Percentiles rank a stretch among this genome's conserved stretches.
Conservation (phyloP, 92 coral and sea anemone genomes). For the Desmophyllum pertusum region DNA sequence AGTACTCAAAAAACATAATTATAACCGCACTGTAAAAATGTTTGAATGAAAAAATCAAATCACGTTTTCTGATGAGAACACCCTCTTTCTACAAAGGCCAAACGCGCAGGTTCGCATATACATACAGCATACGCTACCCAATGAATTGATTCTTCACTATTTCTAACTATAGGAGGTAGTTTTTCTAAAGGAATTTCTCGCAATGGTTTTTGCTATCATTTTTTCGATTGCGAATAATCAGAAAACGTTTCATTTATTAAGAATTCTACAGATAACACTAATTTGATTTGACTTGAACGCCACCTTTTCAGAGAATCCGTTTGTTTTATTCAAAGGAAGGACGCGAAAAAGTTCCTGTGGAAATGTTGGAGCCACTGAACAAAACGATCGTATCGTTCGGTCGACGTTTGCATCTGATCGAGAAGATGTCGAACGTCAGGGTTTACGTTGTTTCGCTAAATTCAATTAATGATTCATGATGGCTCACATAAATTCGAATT, state of each 20-base stretch:
- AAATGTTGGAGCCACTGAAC: not conserved
- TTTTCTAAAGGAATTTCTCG: constrained; percentile 39
- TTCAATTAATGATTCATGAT: constrained; percentile 57
- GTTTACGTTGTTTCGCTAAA: constrained; percentile 42
- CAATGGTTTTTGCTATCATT: constrained; percentile 20
- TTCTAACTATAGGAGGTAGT: not conserved
- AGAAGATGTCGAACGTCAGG: constrained; percentile 35
- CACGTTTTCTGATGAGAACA: not conserved
- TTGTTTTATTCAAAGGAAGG: constrained; percentile 14
- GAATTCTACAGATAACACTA: constrained; percentile 42
- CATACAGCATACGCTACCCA: not conserved
- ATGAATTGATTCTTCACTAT: constrained; percentile 1
- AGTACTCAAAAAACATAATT: not conserved
- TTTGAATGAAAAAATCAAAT: constrained; percentile 5
- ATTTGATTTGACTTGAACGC: constrained; percentile 40
- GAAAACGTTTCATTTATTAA: constrained; percentile 46
- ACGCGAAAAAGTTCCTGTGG: not conserved
- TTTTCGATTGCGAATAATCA: constrained; percentile 30
- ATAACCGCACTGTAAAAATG: not conserved
- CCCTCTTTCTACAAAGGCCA: not conserved
- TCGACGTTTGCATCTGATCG: constrained; percentile 29
- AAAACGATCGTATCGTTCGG: constrained; percentile 9
- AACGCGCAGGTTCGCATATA: not conserved
- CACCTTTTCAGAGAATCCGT: constrained; percentile 4
- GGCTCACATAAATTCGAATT: constrained; percentile 49